Evolutionary conservation across 2,113 vertebrate species (phyloP).

Genomic region (Hippoglossus stenolepis): DNA sequence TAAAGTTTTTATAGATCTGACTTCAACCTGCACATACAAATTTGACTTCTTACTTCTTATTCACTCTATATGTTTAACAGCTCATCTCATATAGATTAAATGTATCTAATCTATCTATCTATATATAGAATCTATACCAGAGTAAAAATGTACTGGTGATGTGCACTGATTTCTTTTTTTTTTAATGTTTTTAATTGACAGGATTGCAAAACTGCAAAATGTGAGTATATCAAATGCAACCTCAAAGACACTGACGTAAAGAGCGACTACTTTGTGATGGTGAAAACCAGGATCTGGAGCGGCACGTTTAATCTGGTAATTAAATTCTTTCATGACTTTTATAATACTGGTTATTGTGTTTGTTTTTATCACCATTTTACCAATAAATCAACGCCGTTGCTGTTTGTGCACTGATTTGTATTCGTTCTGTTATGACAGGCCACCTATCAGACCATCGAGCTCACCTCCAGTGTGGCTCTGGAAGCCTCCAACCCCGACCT

Average conservation of each 20-base stretch:
- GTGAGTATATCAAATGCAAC: constrained; percentile 84
- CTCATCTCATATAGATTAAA: too few species aligned
- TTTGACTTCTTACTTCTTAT: too few species aligned
- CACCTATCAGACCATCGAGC: constrained; percentile 84
- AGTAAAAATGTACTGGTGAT: not conserved
- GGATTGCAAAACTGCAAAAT: constrained; percentile 87
- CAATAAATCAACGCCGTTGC: not conserved
- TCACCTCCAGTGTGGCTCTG: constrained; percentile 83
- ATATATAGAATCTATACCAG: too few species aligned
- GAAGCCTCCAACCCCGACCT: constrained; percentile 85
- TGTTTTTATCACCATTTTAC: not conserved
- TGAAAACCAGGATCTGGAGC: constrained; percentile 92
- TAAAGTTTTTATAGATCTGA: too few species aligned
- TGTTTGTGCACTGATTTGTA: not conserved
- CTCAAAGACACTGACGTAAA: constrained; percentile 83
- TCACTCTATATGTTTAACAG: too few species aligned
- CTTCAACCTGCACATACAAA: too few species aligned
- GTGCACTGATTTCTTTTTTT: not conserved
- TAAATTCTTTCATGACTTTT: constrained; percentile 12
- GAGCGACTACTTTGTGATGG: constrained; percentile 86
- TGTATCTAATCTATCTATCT: too few species aligned
- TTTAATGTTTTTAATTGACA: constrained; percentile 59
- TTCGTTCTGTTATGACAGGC: constrained; percentile 73
- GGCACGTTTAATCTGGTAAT: constrained; percentile 89
- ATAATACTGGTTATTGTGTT: not conserved